Evolutionary conservation across 2,888 invertebrate genomes (phyloP).

Genomic region (Morpho helenor): DNA sequence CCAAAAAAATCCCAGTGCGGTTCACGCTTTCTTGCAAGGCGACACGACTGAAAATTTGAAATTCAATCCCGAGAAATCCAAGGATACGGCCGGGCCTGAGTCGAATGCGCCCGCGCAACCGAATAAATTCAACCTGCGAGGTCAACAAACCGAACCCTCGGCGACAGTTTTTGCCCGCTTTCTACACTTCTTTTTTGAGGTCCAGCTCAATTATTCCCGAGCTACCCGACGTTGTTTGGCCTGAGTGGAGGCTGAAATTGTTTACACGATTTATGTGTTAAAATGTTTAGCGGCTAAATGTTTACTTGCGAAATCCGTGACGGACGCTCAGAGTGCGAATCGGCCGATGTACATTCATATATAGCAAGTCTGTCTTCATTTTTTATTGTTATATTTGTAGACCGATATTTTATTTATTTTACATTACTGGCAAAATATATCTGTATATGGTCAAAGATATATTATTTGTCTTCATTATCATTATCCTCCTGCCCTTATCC

Average conservation of each 20-base stretch:
- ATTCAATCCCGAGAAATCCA: conserved; percentile 68
- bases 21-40: conserved; percentile 58
- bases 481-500: no score
- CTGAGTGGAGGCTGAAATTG: conserved; percentile 43
- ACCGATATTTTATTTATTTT: no score
- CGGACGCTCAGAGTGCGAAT: conserved; percentile 9
- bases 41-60: conserved; percentile 73
- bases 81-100: conserved; percentile 44
- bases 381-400: no score
- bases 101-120: conserved; percentile 44
- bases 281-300: conserved; percentile 46
- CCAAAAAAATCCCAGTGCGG: conserved; percentile 32
- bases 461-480: no score
- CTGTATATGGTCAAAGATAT: no score
- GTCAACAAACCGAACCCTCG: conserved; percentile 54
- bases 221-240: conserved; percentile 51
- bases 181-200: conserved; percentile 61
- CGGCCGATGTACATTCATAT: not conserved
- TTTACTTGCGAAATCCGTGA: conserved; percentile 22
- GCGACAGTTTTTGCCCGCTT: conserved; percentile 70
- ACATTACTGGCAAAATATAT: no score
- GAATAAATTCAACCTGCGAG: conserved; percentile 57
- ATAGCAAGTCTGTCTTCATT: no score
- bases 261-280: conserved; percentile 59
- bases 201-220: conserved; percentile 69